These are phyloP conservation scores for Catharus bicknelli DNA, from an alignment of 2,113 vertebrate genomes.

Conservation along the genomic window DNA sequence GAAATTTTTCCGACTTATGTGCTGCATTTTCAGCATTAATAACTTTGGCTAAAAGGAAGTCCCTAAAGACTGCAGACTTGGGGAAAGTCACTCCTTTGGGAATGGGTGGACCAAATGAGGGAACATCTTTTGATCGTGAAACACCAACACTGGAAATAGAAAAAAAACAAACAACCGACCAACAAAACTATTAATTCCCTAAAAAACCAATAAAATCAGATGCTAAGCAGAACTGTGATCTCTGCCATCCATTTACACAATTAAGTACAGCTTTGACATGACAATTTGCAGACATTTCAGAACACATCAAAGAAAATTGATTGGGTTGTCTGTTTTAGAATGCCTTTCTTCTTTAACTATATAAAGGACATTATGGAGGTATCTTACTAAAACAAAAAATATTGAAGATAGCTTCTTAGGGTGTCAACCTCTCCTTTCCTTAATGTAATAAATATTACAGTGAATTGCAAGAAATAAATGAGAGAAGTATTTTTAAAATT, in stretches of 20 bases:
- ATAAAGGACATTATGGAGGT: not conserved
- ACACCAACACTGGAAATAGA: constrained; percentile 86
- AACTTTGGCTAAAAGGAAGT: constrained; percentile 98
- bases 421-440: not conserved
- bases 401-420: not conserved
- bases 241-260: not conserved
- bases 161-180: not conserved
- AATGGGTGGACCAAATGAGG: constrained; percentile 93
- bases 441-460: not conserved
- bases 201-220: not conserved
- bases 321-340: not conserved
- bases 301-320: not conserved
- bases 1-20: constrained; percentile 96
- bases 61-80: constrained; percentile 96
- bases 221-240: not conserved
- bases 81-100: constrained; percentile 97
- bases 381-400: not conserved
- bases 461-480: not conserved
- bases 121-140: constrained; percentile 95
- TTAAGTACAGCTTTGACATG: not conserved
- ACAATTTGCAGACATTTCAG: not conserved
- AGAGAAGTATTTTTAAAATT: not conserved
- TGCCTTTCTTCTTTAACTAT: not conserved
- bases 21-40: constrained; percentile 97
- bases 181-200: not conserved